Conservation (phyloP, 1,140 invertebrate species). For the Solenopsis fugax region DNA sequence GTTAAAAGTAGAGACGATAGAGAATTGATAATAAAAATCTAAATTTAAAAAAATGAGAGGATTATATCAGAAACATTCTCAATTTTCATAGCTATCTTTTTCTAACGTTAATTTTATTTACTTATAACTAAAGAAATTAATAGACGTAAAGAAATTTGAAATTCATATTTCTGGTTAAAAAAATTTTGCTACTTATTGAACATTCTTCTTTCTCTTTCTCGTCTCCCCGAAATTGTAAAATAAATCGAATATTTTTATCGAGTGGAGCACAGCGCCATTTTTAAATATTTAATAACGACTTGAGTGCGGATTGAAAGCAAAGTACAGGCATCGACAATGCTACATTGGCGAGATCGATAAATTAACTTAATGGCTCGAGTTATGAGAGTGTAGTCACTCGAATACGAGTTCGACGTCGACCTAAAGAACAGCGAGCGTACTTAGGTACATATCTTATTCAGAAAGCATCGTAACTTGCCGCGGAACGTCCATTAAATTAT, state of each 20-base stretch:
- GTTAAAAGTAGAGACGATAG: neutral
- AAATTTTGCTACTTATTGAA: neutral
- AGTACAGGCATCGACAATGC: conserved; percentile 39
- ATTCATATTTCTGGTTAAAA: neutral
- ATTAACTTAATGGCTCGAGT: conserved; percentile 71
- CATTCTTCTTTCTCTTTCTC: neutral
- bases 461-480: conserved; percentile 57
- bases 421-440: conserved; percentile 17
- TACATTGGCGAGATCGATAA: conserved; percentile 52
- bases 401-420: conserved; percentile 33
- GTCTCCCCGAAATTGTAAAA: neutral
- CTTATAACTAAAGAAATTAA: neutral
- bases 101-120: neutral
- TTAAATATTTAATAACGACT: conserved; percentile 44
- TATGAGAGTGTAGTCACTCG: conserved; percentile 65
- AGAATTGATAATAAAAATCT: neutral
- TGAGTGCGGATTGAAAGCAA: conserved; percentile 60
- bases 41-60: too few relatives aligned
- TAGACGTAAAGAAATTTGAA: neutral
- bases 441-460: conserved; percentile 54
- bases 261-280: neutral
- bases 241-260: neutral
- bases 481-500: conserved; percentile 55
- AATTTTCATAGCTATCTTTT: neutral
- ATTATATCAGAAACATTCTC: neutral